Conservation (phyloP, 2,888 invertebrate genomes). For the Caenorhabditis becei region DNA sequence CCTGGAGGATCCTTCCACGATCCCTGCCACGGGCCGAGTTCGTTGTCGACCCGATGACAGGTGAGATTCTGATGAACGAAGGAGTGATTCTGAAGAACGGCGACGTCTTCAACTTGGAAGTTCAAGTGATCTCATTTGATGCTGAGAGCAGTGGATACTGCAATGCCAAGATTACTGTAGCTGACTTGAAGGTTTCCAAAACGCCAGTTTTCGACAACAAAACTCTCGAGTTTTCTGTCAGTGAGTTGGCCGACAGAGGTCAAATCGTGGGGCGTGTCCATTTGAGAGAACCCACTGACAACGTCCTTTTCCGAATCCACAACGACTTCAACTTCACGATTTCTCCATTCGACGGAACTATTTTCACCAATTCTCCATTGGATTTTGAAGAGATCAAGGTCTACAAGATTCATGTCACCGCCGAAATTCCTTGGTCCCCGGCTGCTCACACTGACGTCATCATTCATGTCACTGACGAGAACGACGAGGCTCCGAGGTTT, state of each 20-base stretch:
- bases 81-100: constrained; percentile 3
- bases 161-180: background rate
- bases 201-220: background rate
- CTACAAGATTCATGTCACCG: constrained; percentile 8
- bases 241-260: constrained; percentile 22
- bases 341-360: constrained; percentile 41
- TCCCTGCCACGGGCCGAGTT: constrained; percentile 49
- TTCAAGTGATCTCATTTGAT: constrained; percentile 43
- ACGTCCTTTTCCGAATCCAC: constrained; percentile 39
- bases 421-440: background rate
- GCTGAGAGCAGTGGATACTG: constrained; percentile 25
- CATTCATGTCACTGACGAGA: constrained; percentile 68
- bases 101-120: constrained; percentile 17
- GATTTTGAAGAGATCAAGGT: constrained; percentile 53
- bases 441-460: constrained; percentile 38
- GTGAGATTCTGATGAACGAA: constrained; percentile 53
- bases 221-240: constrained; percentile 20
- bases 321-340: constrained; percentile 54
- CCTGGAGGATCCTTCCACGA: constrained; percentile 60
- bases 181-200: background rate
- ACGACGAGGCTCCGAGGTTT: constrained; percentile 73
- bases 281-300: background rate
- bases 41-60: constrained; percentile 57
- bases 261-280: constrained; percentile 15
- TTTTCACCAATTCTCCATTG: constrained; percentile 44